Base-by-base conservation (phyloP, 2,888 invertebrate species). In the Lasioglossum malachurum region DNA sequence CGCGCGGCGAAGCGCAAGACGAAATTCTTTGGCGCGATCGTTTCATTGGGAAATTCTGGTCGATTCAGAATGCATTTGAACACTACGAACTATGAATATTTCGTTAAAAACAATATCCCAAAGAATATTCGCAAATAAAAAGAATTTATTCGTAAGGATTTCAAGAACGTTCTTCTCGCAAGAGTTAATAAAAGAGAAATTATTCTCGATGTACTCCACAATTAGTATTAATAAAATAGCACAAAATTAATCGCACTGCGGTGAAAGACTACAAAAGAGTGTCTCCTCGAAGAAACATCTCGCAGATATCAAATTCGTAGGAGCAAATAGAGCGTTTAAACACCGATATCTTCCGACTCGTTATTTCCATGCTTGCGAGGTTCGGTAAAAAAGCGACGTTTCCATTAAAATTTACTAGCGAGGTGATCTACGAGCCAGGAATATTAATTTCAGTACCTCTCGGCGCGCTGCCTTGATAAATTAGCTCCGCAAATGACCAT, bases 391-490 rank as follows among this genome's bases (percentile, higher is more conserved):
- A 71, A n/a, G 23, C 38, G 46, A 67, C n/a, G 60, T 82, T 84
- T 80, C 75, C 82, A 82, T 86, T 88, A 82, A 82, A 88, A 83
- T 80, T 49, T 74, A 75, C 57, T 75, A 44, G 77, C 53, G 10
- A 57, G 64, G 64, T 82, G 82, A 86, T 86, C 88, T 82, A 84
- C 83, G 83, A 75, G 82, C 80, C 5, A 75, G 46, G 86, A 84
- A 84, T 86, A 85, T 87, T 89, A 90, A 85, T 88, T 87, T 83
- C 82, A 71, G 41, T 78, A 71, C 38, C 84, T 88, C 81, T 88
- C 81, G 79, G 76, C 35, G 80, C 74, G 46, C 38, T 64, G 78
- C 71, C 75, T 88, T 79, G 85, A 88, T 88, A 85, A 89, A 87
- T 87, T 87, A 87, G 67, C 83, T 38, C 44, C 69, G 86, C 60